A percentile compares a stretch with the other conserved stretches of the same genome.
phyloP scores from a whole-genome alignment of 2,113 vertebrate species.

The Heptranchias perlo region DNA sequence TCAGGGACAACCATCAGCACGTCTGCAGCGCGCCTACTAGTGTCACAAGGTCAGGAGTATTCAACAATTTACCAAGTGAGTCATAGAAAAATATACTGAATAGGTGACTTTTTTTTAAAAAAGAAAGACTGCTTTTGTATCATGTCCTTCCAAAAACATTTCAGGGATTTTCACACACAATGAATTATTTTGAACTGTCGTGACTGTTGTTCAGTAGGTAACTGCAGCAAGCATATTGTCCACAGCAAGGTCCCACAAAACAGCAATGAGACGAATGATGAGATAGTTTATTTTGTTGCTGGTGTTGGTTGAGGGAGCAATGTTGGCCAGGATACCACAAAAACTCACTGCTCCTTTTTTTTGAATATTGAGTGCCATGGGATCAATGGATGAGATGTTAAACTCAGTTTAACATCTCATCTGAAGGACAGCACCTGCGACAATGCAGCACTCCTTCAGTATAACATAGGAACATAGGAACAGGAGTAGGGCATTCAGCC shows the following conservation, averaged over 20 bases:
- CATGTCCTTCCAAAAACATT: background rate
- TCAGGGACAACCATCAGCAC: background rate
- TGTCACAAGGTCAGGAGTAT: background rate
- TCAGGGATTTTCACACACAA: background rate
- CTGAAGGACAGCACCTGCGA: background rate
- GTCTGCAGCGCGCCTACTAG: background rate
- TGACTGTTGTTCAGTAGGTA: background rate
- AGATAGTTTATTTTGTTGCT: too few species aligned
- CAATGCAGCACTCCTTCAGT: background rate
- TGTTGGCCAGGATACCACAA: too few species aligned
- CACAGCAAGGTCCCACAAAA: background rate
- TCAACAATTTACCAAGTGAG: background rate
- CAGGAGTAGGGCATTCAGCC: background rate
- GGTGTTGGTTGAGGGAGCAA: too few species aligned
- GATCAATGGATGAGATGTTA: too few species aligned
- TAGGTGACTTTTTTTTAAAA: background rate
- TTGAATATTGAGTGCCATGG: too few species aligned
- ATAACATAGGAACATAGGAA: background rate
- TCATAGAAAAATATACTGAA: background rate
- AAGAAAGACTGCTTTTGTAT: background rate
- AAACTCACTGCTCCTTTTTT: too few species aligned
- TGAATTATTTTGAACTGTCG: background rate
- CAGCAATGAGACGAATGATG: background rate
- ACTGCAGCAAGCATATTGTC: background rate
- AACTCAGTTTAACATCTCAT: background rate